Conservation (phyloP, 53 echinoderm and acorn worm genomes). For the Henricia sp. region DNA sequence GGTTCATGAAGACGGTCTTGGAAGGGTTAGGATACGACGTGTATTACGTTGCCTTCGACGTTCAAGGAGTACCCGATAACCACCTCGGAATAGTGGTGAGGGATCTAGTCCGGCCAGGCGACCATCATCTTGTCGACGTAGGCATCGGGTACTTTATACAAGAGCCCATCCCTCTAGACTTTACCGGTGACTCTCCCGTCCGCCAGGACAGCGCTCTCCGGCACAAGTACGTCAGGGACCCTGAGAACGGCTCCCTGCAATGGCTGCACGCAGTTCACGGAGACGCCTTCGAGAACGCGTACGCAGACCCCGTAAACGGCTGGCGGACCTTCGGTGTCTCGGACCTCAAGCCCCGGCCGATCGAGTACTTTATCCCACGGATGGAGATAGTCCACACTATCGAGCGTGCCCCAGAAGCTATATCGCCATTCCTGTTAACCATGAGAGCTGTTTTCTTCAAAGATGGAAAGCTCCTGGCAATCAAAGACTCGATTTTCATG, state of each 20-base stretch:
- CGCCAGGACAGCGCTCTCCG: background rate
- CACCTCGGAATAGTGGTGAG: constrained; percentile 13
- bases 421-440: background rate
- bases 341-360: background rate
- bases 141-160: background rate
- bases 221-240: background rate
- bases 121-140: constrained; percentile 29
- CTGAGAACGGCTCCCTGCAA: background rate
- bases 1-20: constrained; percentile 30
- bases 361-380: background rate
- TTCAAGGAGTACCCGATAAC: background rate
- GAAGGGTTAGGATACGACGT: constrained; percentile 23
- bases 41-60: background rate
- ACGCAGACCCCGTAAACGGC: background rate
- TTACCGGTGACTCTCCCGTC: constrained; percentile 1
- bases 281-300: background rate
- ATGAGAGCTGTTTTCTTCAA: constrained; percentile 6
- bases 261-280: background rate
- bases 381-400: background rate
- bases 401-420: background rate
- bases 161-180: constrained; percentile 7
- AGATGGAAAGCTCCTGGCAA: constrained; percentile 25
- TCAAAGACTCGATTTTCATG: constrained; percentile 28
- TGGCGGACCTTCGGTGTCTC: constrained; percentile 29
- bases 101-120: background rate